These are phyloP conservation scores for Pheosia gnoma DNA, from an alignment of 2,888 invertebrate species.

Conservation along the genomic window DNA sequence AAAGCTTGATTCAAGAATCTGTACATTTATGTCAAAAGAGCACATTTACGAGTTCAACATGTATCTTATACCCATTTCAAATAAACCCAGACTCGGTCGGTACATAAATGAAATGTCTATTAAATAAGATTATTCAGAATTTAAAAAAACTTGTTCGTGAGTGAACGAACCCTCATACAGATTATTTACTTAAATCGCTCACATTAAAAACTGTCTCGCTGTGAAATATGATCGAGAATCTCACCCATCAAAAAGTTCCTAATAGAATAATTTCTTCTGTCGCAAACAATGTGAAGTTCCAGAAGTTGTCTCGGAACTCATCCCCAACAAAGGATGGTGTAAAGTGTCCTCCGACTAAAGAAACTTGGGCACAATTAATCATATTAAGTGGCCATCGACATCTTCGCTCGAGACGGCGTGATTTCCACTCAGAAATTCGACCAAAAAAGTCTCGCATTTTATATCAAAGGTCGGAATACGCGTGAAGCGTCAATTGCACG, in stretches of 20 bases:
- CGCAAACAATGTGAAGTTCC: slow-evolving; percentile 48
- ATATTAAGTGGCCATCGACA: slow-evolving; percentile 52
- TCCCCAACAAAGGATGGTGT: slow-evolving; percentile 51
- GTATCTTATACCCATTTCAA: too few species aligned
- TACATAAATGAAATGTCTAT: neutral
- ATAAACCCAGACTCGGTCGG: too few species aligned
- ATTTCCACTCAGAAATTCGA: slow-evolving; percentile 39
- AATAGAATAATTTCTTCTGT: slow-evolving; percentile 53
- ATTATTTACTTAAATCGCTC: slow-evolving; percentile 21
- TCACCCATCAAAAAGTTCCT: slow-evolving; percentile 45
- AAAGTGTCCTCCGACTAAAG: slow-evolving; percentile 40
- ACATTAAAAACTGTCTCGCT: slow-evolving; percentile 22
- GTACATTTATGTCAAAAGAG: too few species aligned
- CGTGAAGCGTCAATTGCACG: neutral
- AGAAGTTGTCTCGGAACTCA: slow-evolving; percentile 44
- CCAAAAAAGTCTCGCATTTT: slow-evolving; percentile 24
- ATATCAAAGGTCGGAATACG: neutral
- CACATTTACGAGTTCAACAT: too few species aligned
- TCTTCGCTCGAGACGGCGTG: slow-evolving; percentile 36
- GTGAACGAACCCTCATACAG: slow-evolving; percentile 3
- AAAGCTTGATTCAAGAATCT: too few species aligned
- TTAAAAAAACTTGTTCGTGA: neutral
- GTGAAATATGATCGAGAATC: slow-evolving; percentile 42
- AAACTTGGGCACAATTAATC: slow-evolving; percentile 50
- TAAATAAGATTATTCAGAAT: neutral